Evolutionary conservation across 2,113 vertebrate genomes (phyloP).

Genomic region (Mohoua ochrocephala): DNA sequence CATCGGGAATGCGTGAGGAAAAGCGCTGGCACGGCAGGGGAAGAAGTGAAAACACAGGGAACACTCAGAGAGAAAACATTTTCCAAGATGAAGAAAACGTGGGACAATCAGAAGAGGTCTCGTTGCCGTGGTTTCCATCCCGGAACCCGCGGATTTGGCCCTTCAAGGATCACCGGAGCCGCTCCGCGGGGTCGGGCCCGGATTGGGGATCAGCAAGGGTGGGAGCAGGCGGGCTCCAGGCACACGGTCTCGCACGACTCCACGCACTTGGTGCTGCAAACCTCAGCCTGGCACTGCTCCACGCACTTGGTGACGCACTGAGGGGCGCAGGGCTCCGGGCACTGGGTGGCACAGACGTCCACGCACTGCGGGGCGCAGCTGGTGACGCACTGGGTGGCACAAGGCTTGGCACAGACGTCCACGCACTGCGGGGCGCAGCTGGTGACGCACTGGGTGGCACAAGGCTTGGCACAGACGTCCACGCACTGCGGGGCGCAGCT

Average conservation of each 20-base stretch:
- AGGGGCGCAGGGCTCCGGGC: not conserved
- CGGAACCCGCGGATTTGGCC: fast-evolving
- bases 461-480: not conserved
- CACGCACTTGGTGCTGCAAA: not conserved
- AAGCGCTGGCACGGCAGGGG: fast-evolving
- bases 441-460: not conserved
- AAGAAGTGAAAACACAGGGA: not conserved
- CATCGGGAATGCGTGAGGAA: fast-evolving
- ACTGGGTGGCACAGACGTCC: not conserved
- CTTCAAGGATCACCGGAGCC: fast-evolving
- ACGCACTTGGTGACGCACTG: not conserved
- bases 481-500: not conserved
- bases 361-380: not conserved
- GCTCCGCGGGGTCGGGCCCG: not conserved
- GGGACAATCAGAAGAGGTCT: not conserved
- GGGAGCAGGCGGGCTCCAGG: not conserved
- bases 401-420: not conserved
- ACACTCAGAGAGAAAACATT: not conserved
- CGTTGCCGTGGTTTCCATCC: fast-evolving
- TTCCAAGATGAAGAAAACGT: not conserved
- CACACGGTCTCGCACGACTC: not conserved
- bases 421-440: not conserved
- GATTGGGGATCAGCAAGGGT: not conserved
- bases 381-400: not conserved
- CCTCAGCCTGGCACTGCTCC: not conserved